Base-by-base conservation (phyloP, 2,888 invertebrate species). In the Diarsia mendica region DNA sequence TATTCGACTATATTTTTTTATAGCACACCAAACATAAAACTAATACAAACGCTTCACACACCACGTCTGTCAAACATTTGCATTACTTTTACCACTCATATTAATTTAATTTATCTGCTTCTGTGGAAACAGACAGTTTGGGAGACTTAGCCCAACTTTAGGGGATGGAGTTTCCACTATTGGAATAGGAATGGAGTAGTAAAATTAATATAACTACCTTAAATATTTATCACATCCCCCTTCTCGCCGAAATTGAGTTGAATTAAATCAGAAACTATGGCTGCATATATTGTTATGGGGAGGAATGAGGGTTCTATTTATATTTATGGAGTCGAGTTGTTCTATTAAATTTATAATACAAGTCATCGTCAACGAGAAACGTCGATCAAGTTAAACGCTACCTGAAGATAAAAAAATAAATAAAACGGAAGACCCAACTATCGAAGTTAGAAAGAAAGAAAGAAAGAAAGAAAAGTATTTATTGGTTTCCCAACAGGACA, bases 51-150 rank as follows among this genome's bases (percentile, higher is more conserved):
- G 1, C 55, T 23, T 18, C 15, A 28, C 8, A 74, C n/a, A 9
- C 28, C 15, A 13, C 3, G 28, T 15, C 33, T 49, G 53, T 80
- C 60, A 70, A 75, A 66, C 71, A 77, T 77, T 79, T 67, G 71
- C 60, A 80, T 68, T 77, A 80, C 77, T 85, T 87, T 86, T 89
- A 81, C 49, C 87, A 85, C 84, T 85, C 83, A 88, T 85, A 90
- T 90, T 92, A 92, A 93, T 92, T 91, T 85, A 91, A 92, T 92
- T 92, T 92, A 90, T 92, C 89, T 89, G 87, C 86, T 90, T 92
- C 85, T 85, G 88, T 85, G 85, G 84, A 85, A 89, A 89, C 89
- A 89, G 89, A 89, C 90, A 87, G 87, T 91, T 88, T 87, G 82
- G 81, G 88, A 85, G 89, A 88, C 87, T 88, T 88, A 85, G 77